phyloP scores from a whole-genome alignment of 2,113 vertebrate genomes.

The Nothocercus julius region DNA sequence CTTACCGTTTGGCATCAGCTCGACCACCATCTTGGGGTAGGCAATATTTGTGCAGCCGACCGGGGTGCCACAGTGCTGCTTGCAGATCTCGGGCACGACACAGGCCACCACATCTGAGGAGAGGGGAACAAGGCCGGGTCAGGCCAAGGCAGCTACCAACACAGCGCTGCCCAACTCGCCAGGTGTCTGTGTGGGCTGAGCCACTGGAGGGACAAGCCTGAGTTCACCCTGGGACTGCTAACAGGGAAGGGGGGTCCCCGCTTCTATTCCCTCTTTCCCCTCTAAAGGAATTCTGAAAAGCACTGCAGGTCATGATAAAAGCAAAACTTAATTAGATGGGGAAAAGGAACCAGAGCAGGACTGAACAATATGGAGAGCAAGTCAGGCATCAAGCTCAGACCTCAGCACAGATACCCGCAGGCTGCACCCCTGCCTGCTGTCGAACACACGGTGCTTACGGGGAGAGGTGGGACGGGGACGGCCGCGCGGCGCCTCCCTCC shows the following conservation, averaged over 20 bases:
- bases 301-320: not conserved
- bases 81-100: constrained; percentile 80
- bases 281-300: not conserved
- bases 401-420: not conserved
- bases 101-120: constrained; percentile 88
- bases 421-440: not conserved
- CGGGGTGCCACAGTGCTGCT: constrained; percentile 75
- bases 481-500: not conserved
- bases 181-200: not conserved
- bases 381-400: not conserved
- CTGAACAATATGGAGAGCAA: not conserved
- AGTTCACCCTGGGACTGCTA: not conserved
- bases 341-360: not conserved
- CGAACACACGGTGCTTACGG: not conserved
- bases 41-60: constrained; percentile 95
- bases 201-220: not conserved
- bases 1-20: constrained; percentile 94
- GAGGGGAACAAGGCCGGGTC: not conserved
- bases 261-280: not conserved
- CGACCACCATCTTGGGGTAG: constrained; percentile 91
- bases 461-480: not conserved
- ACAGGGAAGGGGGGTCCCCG: not conserved
- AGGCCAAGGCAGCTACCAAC: not conserved
- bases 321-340: not conserved
- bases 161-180: not conserved